These are phyloP conservation scores for Holothuria glaberrima DNA, from an alignment of 35 echinoderm and acorn worm species.

Conservation along the genomic window DNA sequence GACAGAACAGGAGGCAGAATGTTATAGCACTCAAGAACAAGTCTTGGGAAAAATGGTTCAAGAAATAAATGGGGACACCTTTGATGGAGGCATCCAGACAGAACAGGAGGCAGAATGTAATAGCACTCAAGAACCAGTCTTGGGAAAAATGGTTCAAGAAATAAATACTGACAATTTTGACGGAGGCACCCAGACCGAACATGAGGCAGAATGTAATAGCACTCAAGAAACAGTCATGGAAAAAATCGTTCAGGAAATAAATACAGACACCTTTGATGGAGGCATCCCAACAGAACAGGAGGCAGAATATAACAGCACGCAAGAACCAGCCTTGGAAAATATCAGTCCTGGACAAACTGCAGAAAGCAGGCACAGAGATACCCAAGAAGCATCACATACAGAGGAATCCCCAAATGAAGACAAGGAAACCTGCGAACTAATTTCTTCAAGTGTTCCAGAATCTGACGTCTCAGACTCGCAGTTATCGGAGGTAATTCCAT, in stretches of 20 bases:
- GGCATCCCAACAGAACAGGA: not conserved
- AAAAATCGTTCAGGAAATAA: not conserved
- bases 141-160: not conserved
- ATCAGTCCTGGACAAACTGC: not conserved
- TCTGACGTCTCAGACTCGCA: not conserved
- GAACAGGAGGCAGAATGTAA: too few species aligned
- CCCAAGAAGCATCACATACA: not conserved
- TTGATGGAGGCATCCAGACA: not conserved
- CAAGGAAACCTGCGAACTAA: not conserved
- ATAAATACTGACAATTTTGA: not conserved
- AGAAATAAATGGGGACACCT: not conserved
- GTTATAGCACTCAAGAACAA: not conserved
- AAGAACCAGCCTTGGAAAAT: slow-evolving; percentile 1
- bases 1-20: not conserved
- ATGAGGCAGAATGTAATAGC: too few species aligned
- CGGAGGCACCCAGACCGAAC: not conserved
- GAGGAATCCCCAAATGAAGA: not conserved
- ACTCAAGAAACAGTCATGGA: not conserved
- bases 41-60: not conserved
- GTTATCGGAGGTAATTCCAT: slow-evolving; percentile 14
- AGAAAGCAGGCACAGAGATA: not conserved
- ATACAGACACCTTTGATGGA: not conserved
- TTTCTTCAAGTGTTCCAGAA: slow-evolving; percentile 1
- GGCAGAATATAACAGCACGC: not conserved
- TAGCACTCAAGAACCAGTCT: not conserved